Base-by-base conservation (phyloP, 2,797 vertebrate species). In the Gymnothorax javanicus region DNA sequence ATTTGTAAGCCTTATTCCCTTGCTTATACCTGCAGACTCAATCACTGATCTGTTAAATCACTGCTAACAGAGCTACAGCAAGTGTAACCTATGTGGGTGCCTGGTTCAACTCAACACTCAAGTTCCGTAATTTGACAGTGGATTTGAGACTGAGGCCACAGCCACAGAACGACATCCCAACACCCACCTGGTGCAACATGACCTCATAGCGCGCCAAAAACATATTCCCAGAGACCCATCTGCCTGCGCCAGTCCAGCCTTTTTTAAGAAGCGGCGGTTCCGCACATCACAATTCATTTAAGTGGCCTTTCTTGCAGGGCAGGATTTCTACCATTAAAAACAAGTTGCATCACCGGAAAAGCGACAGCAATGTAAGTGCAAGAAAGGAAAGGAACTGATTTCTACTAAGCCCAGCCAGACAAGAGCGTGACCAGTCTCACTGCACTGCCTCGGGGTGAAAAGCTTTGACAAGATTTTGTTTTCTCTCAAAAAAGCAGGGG, bases 221-320 rank as follows among this genome's bases (percentile, higher is more conserved):
- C 90, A 87, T 90, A 84, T 84, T 88, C 86, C 90, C 82, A 86
- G 83, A 89, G 88, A 91, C 92, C 90, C 91, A 93, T 94, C 93
- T 92, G 93, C 92, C 91, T 57, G 50, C 69, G 88, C 83, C 58
- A 86, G 71, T 91, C 87, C 86, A 88, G 64, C 54, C 86, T 87
- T 85, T 84, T 91, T 91, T 94, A 93, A 93, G 93, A 90, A 92
- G 90, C 88, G 91, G 91, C 89, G 88, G 85, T 91, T 83, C 82
- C 90, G 87, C 86, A 88, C 89, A 88, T 87, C 89, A 88, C 86
- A 89, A 88, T 88, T 88, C 60, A 90, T 83, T 58, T 54, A 58
- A 88, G 77, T 64, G 77, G 43, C 84, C 56, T 71, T 58, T 84
- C 86, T 59, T 81, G 5, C 33, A 25, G 33, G 27, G 67, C 27